Base-by-base conservation (phyloP, 2,797 vertebrate genomes). In the Ispidina picta region DNA sequence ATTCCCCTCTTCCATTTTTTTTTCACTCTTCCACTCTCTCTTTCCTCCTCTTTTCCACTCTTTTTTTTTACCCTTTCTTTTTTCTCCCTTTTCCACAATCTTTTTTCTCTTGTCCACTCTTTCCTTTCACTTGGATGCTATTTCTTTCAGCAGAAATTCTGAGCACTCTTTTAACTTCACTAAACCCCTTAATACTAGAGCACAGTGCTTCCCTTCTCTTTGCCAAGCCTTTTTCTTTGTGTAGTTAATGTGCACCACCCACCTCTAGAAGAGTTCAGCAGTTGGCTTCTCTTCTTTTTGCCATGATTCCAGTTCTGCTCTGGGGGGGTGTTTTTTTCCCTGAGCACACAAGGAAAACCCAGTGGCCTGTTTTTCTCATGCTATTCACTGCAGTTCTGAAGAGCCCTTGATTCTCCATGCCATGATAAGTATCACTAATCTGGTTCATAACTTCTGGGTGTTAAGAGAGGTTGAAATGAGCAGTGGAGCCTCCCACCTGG, bases 161-260 rank as follows among this genome's bases (percentile, higher is more conserved):
- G 71, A 69, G 91, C 68, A 68, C 83, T 73, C 81, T 87, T 86
- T 90, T 86, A 90, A 84, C 93, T 92, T 84, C 71, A 94, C 95
- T 97, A 95, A 96, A 95, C 63, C 33, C 39, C 31, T 73, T 92
- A 91, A 86, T 95, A 66, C 81, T 80, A 26, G 15, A 63, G 5
- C 3, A 2, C 55, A 79, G 63, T 48, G 41, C 25, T 89, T 91
- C 51, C 55, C 87, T 92, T 89, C 58, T 94, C 62, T 94, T 92
- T 80, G 82, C 74, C 28, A 74, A 92, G 26, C 52, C 37, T 71
- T 74, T 70, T 65, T 78, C 19, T 85, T 41, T 22, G 23, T 66
- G 6, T 84, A 51, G 66, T 88, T 94, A 88, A 88, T 78, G 43
- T 52, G 65, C 51, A 58, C 85, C 60, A 21, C 62, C 76, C 20